A percentile compares a stretch with the other conserved stretches of the same genome.
These are phyloP conservation scores for Gymnoscelis rufifasciata DNA, from an alignment of 2,888 invertebrate genomes.

Conservation along the genomic window DNA sequence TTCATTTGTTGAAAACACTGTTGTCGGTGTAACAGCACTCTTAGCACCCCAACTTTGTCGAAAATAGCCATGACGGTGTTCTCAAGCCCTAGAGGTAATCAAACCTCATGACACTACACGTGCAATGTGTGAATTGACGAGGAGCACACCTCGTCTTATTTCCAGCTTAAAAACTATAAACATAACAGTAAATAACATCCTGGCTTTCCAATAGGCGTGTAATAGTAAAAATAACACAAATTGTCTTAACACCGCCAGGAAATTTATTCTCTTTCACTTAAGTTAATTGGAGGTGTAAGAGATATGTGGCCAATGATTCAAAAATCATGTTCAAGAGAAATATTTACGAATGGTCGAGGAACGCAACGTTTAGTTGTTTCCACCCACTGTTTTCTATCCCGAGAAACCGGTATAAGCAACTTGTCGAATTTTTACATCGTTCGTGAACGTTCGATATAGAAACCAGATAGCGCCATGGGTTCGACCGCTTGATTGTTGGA, in stretches of 20 bases:
- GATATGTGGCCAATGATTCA: slow-evolving; percentile 17
- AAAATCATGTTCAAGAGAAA: slow-evolving; percentile 9
- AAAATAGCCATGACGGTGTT: slow-evolving; percentile 51
- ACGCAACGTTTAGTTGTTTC: slow-evolving; percentile 10
- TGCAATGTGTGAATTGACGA: slow-evolving; percentile 66
- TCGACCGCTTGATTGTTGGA: slow-evolving; percentile 27
- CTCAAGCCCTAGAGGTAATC: slow-evolving; percentile 56
- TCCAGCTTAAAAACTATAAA: slow-evolving; percentile 56
- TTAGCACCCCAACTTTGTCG: slow-evolving; percentile 37
- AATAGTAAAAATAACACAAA: slow-evolving; percentile 41
- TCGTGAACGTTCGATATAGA: slow-evolving; percentile 56
- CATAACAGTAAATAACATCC: slow-evolving; percentile 55
- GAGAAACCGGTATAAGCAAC: slow-evolving; percentile 45
- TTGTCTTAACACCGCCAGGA: slow-evolving; percentile 26
- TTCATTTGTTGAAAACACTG: slow-evolving; percentile 34
- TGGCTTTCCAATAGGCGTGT: slow-evolving; percentile 48
- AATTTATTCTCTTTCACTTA: slow-evolving; percentile 35
- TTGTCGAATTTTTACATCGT: slow-evolving; percentile 54
- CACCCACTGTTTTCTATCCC: slow-evolving; percentile 31
- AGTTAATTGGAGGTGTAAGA: slow-evolving; percentile 26
- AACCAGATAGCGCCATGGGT: slow-evolving; percentile 52
- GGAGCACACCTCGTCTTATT: slow-evolving; percentile 61
- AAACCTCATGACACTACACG: slow-evolving; percentile 67
- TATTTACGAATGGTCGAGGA: slow-evolving; percentile 11
- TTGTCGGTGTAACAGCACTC: slow-evolving; percentile 26